Evolutionary conservation across 1,140 invertebrate genomes (phyloP).

Genomic region (Cyphomyrmex costatus): DNA sequence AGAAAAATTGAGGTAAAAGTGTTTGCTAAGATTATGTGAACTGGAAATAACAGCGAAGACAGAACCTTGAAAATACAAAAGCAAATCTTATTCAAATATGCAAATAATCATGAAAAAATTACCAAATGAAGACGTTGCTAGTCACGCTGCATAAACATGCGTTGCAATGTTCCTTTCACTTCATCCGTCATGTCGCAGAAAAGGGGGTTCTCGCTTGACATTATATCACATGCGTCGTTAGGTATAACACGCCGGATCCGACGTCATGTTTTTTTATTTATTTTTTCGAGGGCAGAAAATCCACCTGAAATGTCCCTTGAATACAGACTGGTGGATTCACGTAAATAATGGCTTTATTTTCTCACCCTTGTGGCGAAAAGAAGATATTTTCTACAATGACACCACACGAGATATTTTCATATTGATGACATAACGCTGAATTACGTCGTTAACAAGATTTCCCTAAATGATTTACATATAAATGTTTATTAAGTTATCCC

Average conservation of each 20-base stretch:
- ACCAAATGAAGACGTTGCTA: background rate
- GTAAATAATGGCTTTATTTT: slow-evolving; percentile 41
- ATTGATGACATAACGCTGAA: slow-evolving; percentile 4
- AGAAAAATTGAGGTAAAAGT: background rate
- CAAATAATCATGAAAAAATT: background rate
- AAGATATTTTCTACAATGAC: slow-evolving; percentile 40
- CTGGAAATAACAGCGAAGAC: background rate
- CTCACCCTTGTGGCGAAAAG: background rate
- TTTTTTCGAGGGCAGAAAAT: background rate
- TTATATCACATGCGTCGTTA: background rate
- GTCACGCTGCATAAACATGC: background rate
- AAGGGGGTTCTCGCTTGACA: background rate
- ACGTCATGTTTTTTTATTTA: background rate
- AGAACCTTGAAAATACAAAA: background rate
- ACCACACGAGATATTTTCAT: background rate
- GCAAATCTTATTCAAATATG: background rate
- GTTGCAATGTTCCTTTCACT: background rate
- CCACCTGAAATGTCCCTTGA: background rate
- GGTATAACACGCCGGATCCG: background rate
- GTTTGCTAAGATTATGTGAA: background rate
- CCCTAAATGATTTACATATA: slow-evolving; percentile 16
- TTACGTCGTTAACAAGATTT: slow-evolving; percentile 17
- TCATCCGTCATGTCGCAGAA: slow-evolving; percentile 3
- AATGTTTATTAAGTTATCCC: background rate
- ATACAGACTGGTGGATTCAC: slow-evolving; percentile 22